phyloP scores from a whole-genome alignment of 2,888 invertebrate species.

The Luperina testacea region DNA sequence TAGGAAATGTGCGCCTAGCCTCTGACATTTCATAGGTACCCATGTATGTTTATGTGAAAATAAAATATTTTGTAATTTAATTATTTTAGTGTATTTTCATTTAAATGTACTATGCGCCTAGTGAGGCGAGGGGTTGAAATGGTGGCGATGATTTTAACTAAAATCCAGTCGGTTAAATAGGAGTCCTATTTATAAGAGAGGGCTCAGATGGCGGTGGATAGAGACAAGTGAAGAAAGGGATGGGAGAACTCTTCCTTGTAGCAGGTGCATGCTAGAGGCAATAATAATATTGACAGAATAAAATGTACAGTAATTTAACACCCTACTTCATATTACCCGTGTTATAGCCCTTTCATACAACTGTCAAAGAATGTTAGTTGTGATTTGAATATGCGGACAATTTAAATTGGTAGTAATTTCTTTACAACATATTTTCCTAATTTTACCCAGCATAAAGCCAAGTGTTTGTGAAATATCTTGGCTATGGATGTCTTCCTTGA shows the following conservation, averaged over 20 bases:
- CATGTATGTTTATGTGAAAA: neutral
- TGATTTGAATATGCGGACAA: neutral
- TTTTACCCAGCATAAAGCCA: neutral
- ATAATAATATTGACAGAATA: neutral
- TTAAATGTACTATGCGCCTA: too few species aligned
- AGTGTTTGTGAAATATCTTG: neutral
- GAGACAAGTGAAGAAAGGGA: neutral
- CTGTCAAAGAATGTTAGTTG: neutral
- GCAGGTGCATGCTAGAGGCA: neutral
- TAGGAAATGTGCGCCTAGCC: neutral
- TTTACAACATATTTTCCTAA: neutral
- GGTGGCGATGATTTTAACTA: neutral
- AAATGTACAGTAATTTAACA: neutral
- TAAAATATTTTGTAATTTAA: neutral
- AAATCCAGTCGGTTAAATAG: neutral
- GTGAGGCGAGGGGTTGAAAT: neutral
- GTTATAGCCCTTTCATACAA: neutral
- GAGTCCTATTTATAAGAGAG: neutral
- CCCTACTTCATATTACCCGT: neutral
- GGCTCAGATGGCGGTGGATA: neutral
- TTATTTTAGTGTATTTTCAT: constrained; percentile 1
- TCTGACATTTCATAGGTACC: neutral
- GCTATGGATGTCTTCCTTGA: neutral
- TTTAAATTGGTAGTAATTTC: neutral
- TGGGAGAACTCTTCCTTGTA: too few species aligned